Conservation (phyloP, 1,140 invertebrate species). For the Zaprionus vittiger region DNA sequence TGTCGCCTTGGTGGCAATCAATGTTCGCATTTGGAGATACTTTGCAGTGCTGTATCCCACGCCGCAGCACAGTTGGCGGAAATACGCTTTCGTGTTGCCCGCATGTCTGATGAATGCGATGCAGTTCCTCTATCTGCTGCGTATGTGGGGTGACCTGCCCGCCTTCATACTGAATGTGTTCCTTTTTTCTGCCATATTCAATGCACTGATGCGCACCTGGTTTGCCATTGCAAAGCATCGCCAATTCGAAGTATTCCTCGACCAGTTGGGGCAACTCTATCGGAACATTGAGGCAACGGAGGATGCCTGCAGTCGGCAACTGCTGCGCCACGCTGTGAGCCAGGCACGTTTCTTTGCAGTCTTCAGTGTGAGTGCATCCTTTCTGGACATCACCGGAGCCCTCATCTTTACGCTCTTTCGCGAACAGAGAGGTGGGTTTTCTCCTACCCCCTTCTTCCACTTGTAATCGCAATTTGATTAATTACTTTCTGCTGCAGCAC, state of each 20-base stretch:
- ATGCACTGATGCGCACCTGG: constrained; percentile 70
- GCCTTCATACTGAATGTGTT: constrained; percentile 76
- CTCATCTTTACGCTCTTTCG: constrained; percentile 63
- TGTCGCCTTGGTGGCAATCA: constrained; percentile 70
- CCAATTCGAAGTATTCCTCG: constrained; percentile 60
- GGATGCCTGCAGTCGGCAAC: constrained; percentile 26
- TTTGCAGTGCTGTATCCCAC: constrained; percentile 65
- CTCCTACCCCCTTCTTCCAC: background rate
- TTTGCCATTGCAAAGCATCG: constrained; percentile 65
- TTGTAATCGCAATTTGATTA: background rate
- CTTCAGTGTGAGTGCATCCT: constrained; percentile 68
- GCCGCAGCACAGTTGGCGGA: constrained; percentile 55
- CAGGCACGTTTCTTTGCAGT: constrained; percentile 58
- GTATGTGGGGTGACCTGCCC: constrained; percentile 73
- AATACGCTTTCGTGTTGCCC: constrained; percentile 68
- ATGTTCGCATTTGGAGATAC: constrained; percentile 69
- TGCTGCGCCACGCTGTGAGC: constrained; percentile 40
- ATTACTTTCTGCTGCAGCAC: constrained; percentile 43
- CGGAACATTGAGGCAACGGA: constrained; percentile 28
- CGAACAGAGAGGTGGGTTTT: constrained; percentile 53
- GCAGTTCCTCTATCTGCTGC: constrained; percentile 72
- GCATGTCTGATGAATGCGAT: constrained; percentile 67
- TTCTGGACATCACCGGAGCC: constrained; percentile 66
- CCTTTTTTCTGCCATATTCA: constrained; percentile 74
- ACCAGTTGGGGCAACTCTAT: constrained; percentile 52